A percentile compares a stretch with the other conserved stretches of the same genome.
These are phyloP conservation scores for Rhadinocentrus ornatus DNA, from an alignment of 2,797 vertebrate genomes.

Conservation along the genomic window DNA sequence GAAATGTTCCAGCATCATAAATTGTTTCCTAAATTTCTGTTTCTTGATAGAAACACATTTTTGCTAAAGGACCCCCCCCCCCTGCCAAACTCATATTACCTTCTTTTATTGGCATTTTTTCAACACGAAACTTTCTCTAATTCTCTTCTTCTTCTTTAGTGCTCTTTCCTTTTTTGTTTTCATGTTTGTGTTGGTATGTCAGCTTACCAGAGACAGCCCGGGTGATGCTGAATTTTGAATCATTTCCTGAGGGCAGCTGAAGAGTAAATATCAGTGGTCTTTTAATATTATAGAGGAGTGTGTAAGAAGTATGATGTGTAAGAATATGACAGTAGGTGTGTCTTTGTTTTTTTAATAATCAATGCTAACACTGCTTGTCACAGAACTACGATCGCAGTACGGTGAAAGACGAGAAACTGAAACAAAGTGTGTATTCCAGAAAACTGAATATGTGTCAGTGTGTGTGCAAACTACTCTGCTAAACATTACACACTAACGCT, in stretches of 20 bases:
- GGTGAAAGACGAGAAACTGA: conserved; percentile 42
- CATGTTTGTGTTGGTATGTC: conserved; percentile 33
- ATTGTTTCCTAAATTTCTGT: no score
- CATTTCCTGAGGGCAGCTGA: conserved; percentile 74
- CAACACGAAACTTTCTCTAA: background rate
- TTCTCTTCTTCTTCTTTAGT: background rate
- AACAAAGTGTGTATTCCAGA: conserved; percentile 44
- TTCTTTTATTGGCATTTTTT: background rate
- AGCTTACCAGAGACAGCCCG: conserved; percentile 38
- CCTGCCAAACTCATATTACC: background rate
- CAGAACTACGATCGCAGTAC: conserved; percentile 20
- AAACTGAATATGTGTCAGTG: conserved; percentile 4
- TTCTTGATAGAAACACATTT: background rate
- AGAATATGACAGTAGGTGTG: conserved; percentile 5
- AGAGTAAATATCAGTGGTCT: conserved; percentile 71
- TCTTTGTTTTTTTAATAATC: background rate
- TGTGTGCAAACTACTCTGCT: conserved; percentile 50
- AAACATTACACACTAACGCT: conserved; percentile 67
- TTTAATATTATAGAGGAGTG: conserved; percentile 60
- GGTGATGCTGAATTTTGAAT: conserved; percentile 66
- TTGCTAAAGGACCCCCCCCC: background rate
- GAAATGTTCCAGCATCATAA: background rate
- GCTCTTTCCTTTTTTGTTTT: background rate
- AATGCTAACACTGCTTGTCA: background rate
- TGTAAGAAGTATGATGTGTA: conserved; percentile 14